Conservation (phyloP, 1,140 invertebrate genomes). For the Pygmarrhopalites habei region DNA sequence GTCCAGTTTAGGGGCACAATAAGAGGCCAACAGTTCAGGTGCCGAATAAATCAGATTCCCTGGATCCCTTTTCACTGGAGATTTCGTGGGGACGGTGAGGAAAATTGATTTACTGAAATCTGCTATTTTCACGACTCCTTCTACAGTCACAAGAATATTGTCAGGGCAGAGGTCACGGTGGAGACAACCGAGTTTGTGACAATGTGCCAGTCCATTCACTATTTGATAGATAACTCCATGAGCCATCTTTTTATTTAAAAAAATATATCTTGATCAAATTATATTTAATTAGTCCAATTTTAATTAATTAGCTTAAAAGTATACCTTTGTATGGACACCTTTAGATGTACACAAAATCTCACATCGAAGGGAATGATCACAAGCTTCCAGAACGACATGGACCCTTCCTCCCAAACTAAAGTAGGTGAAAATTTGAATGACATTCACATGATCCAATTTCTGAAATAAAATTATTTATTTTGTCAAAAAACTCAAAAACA, state of each 20-base stretch:
- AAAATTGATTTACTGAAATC: conserved; percentile 24
- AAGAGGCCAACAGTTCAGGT: conserved; percentile 20
- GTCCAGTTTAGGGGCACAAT: too few relatives aligned
- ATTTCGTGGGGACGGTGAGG: background rate
- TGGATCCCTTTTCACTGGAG: background rate
- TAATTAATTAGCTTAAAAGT: too few relatives aligned
- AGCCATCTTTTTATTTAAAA: too few relatives aligned
- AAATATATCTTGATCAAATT: too few relatives aligned
- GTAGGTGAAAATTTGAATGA: conserved; percentile 16
- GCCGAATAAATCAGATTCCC: conserved; percentile 9
- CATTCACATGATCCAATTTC: conserved; percentile 19
- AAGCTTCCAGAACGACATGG: conserved; percentile 19
- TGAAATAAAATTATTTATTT: too few relatives aligned
- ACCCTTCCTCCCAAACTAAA: conserved; percentile 16
- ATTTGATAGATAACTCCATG: conserved; percentile 15
- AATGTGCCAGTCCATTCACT: conserved; percentile 14
- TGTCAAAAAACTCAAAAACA: too few relatives aligned
- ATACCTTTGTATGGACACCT: conserved; percentile 1
- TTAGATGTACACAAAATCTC: background rate
- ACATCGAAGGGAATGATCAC: conserved; percentile 17
- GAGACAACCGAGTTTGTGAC: conserved; percentile 6
- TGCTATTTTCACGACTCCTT: conserved; percentile 18
- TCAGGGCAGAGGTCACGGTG: conserved; percentile 22
- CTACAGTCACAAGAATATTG: conserved; percentile 19
- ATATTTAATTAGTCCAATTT: too few relatives aligned